Percentiles rank a stretch among this genome's conserved stretches.
Evolutionary conservation across 2,113 vertebrate genomes (phyloP).

Genomic region (Laticauda colubrina): DNA sequence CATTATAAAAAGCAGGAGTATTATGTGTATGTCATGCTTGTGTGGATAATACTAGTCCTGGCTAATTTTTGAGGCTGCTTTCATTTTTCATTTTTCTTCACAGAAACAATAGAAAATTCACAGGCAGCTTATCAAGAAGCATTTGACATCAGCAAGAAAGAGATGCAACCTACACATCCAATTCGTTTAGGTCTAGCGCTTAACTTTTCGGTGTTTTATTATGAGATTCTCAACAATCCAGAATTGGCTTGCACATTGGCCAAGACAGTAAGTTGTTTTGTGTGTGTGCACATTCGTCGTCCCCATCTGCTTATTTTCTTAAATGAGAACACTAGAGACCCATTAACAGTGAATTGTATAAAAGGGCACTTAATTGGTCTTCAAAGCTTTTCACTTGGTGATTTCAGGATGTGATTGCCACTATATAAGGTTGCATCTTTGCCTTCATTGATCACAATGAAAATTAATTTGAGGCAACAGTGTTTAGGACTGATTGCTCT

Average conservation of each 20-base stretch:
- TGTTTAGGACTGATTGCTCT: not conserved
- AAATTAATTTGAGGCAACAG: not conserved
- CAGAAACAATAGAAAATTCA: constrained; percentile 86
- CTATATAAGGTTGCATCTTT: not conserved
- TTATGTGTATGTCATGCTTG: not conserved
- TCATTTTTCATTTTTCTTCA: constrained; percentile 21
- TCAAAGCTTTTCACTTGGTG: not conserved
- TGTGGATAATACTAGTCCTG: not conserved
- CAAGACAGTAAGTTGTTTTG: constrained; percentile 78
- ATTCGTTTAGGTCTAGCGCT: constrained; percentile 96
- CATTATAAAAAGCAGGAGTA: not conserved
- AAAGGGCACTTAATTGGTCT: not conserved
- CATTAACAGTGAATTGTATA: not conserved
- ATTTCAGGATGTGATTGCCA: not conserved
- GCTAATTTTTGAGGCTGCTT: not conserved
- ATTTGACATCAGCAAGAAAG: constrained; percentile 84
- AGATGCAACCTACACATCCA: constrained; percentile 94
- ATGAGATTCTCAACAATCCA: constrained; percentile 95
- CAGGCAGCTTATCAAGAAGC: constrained; percentile 88
- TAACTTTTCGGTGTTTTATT: constrained; percentile 98
- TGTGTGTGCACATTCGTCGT: not conserved
- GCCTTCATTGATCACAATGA: not conserved
- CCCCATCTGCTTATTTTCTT: not conserved
- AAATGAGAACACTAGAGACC: not conserved
- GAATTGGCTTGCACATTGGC: constrained; percentile 90